Percentiles rank a stretch among this genome's conserved stretches.
These are phyloP conservation scores for Zaprionus kolodkinae DNA, from an alignment of 1,140 invertebrate genomes.

Conservation along the genomic window DNA sequence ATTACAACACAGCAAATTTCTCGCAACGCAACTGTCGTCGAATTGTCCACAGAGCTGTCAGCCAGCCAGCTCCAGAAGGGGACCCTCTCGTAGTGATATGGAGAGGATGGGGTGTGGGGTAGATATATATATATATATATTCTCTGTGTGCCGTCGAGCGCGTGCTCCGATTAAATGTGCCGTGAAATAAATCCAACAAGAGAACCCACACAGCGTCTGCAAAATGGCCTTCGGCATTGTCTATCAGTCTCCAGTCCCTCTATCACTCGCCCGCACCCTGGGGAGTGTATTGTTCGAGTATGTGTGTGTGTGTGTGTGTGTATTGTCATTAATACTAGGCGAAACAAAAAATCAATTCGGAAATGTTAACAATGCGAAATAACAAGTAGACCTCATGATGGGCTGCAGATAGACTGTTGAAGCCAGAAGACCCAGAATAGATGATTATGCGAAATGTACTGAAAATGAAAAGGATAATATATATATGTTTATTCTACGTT, in stretches of 20 bases:
- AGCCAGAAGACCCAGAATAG: background rate
- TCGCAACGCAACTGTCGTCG: constrained; percentile 56
- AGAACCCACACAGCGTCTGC: constrained; percentile 37
- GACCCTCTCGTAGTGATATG: background rate
- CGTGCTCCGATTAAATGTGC: constrained; percentile 78
- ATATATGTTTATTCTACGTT: background rate
- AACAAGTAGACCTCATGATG: background rate
- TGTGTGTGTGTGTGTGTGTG: background rate
- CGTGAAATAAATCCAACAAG: constrained; percentile 75
- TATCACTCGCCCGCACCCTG: constrained; percentile 3
- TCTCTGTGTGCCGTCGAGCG: constrained; percentile 51
- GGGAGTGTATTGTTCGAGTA: background rate
- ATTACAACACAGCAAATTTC: constrained; percentile 55
- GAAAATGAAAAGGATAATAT: background rate
- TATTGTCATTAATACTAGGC: constrained; percentile 27
- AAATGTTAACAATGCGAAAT: background rate
- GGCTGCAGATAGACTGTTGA: background rate
- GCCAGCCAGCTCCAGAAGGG: background rate
- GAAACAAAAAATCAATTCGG: constrained; percentile 22
- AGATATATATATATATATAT: constrained; percentile 17
- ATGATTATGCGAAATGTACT: background rate
- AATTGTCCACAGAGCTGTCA: constrained; percentile 61
- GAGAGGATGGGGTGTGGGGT: background rate
- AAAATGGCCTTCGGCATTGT: constrained; percentile 49
- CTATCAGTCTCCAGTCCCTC: constrained; percentile 31